A percentile compares a stretch with the other conserved stretches of the same genome.
Conservation (phyloP, 2,797 vertebrate species). For the Rhynchotus rufescens region DNA sequence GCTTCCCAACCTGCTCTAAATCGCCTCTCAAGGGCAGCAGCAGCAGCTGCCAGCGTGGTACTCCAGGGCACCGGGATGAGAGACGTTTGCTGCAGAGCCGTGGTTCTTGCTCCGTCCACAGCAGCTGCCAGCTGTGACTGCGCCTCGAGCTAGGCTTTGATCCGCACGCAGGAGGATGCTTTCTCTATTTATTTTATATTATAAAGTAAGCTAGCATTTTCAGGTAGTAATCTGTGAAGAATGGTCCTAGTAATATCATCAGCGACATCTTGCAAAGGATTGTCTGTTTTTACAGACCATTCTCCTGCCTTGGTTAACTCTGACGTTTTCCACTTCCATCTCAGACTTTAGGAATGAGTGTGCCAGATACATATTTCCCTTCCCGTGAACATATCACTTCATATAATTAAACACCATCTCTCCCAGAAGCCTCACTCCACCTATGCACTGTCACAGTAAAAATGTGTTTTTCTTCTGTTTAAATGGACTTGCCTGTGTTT, state of each 20-base stretch:
- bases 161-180: neutral
- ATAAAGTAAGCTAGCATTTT: neutral
- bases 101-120: neutral
- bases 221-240: neutral
- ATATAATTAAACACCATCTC: neutral
- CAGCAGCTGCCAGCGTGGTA: neutral
- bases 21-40: neutral
- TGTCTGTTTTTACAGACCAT: neutral
- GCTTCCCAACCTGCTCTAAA: neutral
- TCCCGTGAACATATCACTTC: neutral
- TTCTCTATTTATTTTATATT: neutral
- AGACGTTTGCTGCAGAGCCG: neutral
- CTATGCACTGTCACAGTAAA: neutral
- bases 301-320: neutral
- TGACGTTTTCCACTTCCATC: neutral
- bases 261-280: neutral
- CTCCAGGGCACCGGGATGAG: neutral
- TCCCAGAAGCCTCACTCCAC: neutral
- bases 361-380: neutral
- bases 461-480: too few species aligned
- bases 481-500: too few species aligned
- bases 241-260: neutral
- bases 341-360: neutral
- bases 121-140: neutral
- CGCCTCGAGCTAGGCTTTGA: constrained; percentile 17